phyloP scores from a whole-genome alignment of 2,888 invertebrate species.

The Melinopterus prodromus region DNA sequence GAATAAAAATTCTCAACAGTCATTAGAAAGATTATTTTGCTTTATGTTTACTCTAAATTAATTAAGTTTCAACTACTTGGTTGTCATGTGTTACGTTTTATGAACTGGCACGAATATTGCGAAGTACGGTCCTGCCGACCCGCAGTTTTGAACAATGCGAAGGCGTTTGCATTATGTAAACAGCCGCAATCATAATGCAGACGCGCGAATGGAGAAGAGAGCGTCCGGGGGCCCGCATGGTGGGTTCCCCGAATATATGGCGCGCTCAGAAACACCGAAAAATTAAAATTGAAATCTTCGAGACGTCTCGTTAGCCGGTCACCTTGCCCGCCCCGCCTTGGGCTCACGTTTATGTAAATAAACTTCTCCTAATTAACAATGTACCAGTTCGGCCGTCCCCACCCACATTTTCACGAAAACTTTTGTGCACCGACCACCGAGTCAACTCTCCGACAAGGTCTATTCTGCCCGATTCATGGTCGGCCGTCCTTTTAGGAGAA shows the following conservation, averaged over 20 bases:
- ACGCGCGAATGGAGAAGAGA: conserved; percentile 11
- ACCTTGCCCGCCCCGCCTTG: background rate
- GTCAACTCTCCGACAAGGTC: conserved; percentile 12
- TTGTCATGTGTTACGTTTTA: background rate
- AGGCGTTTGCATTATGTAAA: conserved; percentile 27
- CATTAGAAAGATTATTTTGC: no score
- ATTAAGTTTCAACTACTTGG: no score
- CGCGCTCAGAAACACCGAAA: conserved; percentile 12
- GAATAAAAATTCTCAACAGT: no score
- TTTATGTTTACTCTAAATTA: no score
- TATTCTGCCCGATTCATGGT: background rate
- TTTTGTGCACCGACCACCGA: conserved; percentile 18
- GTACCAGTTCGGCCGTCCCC: conserved; percentile 18
- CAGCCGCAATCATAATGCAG: conserved; percentile 13
- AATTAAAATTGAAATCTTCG: conserved; percentile 26
- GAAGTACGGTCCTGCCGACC: conserved; percentile 21
- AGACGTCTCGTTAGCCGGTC: conserved; percentile 5
- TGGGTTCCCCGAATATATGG: conserved; percentile 16
- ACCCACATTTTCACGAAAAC: conserved; percentile 26
- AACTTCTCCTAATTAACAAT: conserved; percentile 33
- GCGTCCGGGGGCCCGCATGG: conserved; percentile 19
- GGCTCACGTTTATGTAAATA: conserved; percentile 32
- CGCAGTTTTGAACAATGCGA: conserved; percentile 28
- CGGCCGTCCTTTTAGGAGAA: conserved; percentile 39
- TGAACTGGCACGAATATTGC: background rate